Percentiles rank a stretch among this genome's conserved stretches.
Conservation (phyloP, 1,140 invertebrate genomes). For the Brachionus asplanchnoidis region DNA sequence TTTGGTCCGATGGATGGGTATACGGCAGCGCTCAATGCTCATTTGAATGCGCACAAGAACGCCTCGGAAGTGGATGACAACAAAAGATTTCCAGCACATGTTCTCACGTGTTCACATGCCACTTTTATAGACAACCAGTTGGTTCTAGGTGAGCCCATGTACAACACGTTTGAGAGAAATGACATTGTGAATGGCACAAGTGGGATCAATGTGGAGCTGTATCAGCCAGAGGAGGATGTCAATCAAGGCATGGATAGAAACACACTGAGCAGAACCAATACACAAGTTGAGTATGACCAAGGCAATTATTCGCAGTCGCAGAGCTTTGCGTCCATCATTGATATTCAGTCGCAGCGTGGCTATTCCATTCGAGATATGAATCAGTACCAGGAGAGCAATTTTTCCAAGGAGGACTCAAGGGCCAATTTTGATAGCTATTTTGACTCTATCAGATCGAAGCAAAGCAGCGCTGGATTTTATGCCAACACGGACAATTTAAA, state of each 20-base stretch:
- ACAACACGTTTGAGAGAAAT: not conserved
- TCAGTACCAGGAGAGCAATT: not conserved
- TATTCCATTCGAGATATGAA: not conserved
- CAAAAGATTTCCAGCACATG: constrained; percentile 32
- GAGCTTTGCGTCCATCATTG: constrained; percentile 38
- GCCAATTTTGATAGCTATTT: not conserved
- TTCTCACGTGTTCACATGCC: not conserved
- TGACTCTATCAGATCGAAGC: not conserved
- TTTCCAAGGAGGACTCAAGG: not conserved
- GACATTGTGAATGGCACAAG: not conserved
- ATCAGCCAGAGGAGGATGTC: not conserved
- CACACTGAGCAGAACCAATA: not conserved
- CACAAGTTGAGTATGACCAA: constrained; percentile 16
- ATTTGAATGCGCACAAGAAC: not conserved
- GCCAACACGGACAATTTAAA: not conserved
- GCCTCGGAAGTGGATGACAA: not conserved
- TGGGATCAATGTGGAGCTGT: constrained; percentile 1
- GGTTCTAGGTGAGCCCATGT: constrained; percentile 3
- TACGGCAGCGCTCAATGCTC: not conserved
- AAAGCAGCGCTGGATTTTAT: not conserved
- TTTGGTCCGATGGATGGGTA: constrained; percentile 19
- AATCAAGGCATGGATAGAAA: not conserved
- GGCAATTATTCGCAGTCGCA: not conserved
- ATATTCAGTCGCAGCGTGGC: not conserved
- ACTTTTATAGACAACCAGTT: constrained; percentile 37